Percentiles rank a stretch among this genome's conserved stretches.
These are phyloP conservation scores for Acropternis orthonyx DNA, from an alignment of 2,797 vertebrate species.

Conservation along the genomic window DNA sequence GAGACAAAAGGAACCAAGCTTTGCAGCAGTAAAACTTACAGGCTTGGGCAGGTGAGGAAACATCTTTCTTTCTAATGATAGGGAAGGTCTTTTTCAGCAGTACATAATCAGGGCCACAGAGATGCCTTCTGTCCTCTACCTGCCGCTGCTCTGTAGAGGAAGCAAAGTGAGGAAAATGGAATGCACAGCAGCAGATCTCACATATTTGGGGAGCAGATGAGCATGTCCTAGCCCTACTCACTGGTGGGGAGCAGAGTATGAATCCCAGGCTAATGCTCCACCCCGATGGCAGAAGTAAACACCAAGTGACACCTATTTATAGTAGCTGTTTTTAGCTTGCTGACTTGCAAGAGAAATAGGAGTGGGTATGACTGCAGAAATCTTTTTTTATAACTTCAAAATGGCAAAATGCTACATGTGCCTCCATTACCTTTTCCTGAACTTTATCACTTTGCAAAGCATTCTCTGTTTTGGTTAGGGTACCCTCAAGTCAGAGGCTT, in stretches of 20 bases:
- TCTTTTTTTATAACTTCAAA: neutral
- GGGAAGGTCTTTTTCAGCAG: neutral
- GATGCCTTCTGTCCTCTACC: neutral
- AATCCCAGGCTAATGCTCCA: accelerated
- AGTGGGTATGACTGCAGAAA: neutral
- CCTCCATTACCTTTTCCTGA: neutral
- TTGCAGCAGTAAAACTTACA: neutral
- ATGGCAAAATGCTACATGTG: neutral
- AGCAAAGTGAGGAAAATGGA: neutral
- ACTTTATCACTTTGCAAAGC: neutral
- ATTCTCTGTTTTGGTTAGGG: neutral
- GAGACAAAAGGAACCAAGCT: neutral
- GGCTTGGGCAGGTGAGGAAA: neutral
- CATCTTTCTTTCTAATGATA: neutral
- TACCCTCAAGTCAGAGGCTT: neutral
- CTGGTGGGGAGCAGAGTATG: neutral
- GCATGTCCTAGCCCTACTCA: neutral
- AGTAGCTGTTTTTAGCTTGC: neutral
- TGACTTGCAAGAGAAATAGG: neutral
- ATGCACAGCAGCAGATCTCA: neutral
- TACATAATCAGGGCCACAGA: neutral
- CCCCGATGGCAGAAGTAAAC: neutral
- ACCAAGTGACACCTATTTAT: slow-evolving; percentile 20
- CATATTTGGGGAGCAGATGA: neutral
- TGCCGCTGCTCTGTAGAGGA: neutral